Evolutionary conservation across 2,888 invertebrate genomes (phyloP), one percentile per base, ranked within the genome.

Genomic region (Drosophila tripunctata): DNA sequence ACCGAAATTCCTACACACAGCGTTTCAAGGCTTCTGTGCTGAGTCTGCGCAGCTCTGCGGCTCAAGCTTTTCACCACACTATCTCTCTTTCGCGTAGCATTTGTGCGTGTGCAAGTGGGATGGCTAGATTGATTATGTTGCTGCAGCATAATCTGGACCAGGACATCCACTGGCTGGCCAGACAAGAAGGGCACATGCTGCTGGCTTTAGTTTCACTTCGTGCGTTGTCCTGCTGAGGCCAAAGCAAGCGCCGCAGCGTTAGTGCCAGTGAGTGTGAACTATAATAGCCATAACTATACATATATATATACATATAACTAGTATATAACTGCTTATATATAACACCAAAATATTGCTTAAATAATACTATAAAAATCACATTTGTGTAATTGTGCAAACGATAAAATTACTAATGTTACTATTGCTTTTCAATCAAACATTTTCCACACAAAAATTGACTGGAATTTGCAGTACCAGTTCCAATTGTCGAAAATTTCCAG

Each of bases 151-250:
- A 82, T 78, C 72, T 87, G 85, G 81, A 88, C 89, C 89, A 75
- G 63, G 76, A 75, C 81, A 81, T 81, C 77, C 75, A 73, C 52
- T 68, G 70, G 77, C 62, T 77, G 75, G 79, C 75, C 72, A 77
- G 76, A 80, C 69, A 77, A 78, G 87, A 88, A 82, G 78, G 79
- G 88, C 85, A 77, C 78, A 86, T 81, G 87, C 86, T 65, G 75
- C 72, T 72, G 74, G 73, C 74, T 83, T 88, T 90, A 90, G 90
- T 90, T 81, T 81, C 86, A 84, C 88, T 90, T 90, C 89, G 89
- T 88, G 88, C 88, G 88, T 89, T 87, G 90, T 90, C 90, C 90
- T 89, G 89, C 90, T 87, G 86, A 85, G 83, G 72, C 87, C 82
- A 78, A 78, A 75, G 72, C 76, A 67, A 84, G 76, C 85, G 74